Evolutionary conservation across 2,113 vertebrate species (phyloP).

Genomic region (Gallinago undulata): DNA sequence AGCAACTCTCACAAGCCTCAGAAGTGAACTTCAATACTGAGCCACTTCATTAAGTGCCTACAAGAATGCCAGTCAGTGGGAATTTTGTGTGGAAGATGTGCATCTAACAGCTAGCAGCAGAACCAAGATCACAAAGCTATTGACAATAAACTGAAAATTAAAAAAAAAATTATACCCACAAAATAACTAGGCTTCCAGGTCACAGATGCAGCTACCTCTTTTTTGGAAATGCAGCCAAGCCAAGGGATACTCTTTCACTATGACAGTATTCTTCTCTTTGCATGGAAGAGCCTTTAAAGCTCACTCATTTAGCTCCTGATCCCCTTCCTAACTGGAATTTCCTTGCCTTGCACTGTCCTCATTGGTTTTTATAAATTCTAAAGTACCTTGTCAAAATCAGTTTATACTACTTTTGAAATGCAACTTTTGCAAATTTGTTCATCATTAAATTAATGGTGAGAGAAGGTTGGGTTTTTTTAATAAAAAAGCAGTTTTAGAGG

Average conservation of each 20-base stretch:
- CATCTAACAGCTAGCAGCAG: neutral
- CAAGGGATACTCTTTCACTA: neutral
- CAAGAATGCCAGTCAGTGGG: neutral
- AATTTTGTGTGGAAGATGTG: neutral
- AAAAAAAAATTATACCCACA: neutral
- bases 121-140: neutral
- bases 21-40: neutral
- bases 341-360: neutral
- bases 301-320: neutral
- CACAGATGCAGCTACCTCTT: neutral
- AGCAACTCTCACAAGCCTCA: neutral
- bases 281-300: neutral
- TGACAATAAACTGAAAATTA: neutral
- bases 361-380: neutral
- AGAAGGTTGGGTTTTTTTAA: neutral
- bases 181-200: neutral
- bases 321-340: neutral
- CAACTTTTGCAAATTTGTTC: neutral
- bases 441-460: neutral
- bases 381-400: neutral
- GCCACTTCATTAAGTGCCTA: neutral
- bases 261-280: neutral
- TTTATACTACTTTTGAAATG: neutral
- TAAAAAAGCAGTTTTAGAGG: neutral
- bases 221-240: neutral